Conservation (phyloP, 2,797 vertebrate species). For the Tapirus indicus region DNA sequence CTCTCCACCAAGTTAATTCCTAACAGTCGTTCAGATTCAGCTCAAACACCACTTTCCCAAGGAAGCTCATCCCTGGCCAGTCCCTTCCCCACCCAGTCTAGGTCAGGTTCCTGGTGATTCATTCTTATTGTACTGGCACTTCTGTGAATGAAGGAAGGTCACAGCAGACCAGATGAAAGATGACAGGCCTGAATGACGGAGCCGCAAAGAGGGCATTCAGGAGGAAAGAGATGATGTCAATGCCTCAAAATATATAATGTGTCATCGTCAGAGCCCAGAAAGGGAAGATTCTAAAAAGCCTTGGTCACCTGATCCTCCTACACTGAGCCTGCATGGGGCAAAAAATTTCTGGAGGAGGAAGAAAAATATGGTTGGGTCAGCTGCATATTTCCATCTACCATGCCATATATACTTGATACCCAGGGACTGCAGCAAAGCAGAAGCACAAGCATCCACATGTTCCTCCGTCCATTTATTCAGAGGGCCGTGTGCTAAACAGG, state of each 20-base stretch:
- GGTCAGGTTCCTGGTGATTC: background rate
- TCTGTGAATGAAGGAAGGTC: background rate
- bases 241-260: constrained; percentile 42
- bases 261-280: background rate
- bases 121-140: background rate
- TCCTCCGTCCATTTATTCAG: accelerated
- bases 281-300: constrained; percentile 57
- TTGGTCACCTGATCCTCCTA: constrained; percentile 77
- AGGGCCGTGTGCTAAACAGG: accelerated
- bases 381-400: accelerated
- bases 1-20: background rate
- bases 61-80: background rate
- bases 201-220: background rate
- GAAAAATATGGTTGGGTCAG: accelerated
- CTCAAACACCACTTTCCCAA: background rate
- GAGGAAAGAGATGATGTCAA: constrained; percentile 62
- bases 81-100: background rate
- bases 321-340: background rate
- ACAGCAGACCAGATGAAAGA: background rate
- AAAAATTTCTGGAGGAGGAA: background rate
- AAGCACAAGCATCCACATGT: accelerated
- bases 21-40: background rate
- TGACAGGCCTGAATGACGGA: background rate
- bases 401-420: accelerated
- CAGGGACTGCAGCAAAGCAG: accelerated